A percentile compares a stretch with the other conserved stretches of the same genome.
Evolutionary conservation across 2,113 vertebrate species (phyloP).

Genomic region (Tragelaphus imberbis): DNA sequence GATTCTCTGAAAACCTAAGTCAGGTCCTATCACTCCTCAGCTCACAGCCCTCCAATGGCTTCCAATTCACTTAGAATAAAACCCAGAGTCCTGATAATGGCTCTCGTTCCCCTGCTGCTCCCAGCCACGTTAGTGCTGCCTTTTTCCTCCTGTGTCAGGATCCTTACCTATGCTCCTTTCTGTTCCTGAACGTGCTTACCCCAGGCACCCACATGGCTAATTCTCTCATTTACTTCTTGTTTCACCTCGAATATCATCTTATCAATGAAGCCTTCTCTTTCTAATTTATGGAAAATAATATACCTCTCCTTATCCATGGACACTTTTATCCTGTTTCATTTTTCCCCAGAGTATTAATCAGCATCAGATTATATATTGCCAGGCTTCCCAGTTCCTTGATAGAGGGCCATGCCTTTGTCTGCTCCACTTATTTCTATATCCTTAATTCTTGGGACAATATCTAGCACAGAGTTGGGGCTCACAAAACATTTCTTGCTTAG

Average conservation of each 20-base stretch:
- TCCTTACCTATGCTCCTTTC: rapidly evolving
- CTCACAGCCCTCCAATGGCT: neutral
- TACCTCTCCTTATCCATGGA: neutral
- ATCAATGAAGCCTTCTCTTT: neutral
- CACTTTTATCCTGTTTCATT: neutral
- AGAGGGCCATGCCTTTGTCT: neutral
- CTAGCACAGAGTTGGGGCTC: neutral
- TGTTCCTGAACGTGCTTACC: neutral
- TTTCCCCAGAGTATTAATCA: neutral
- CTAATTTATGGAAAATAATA: neutral
- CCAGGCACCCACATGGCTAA: neutral
- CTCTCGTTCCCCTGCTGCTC: neutral
- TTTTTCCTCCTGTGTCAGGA: neutral
- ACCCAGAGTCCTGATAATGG: neutral
- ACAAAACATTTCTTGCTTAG: neutral
- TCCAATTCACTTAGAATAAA: neutral
- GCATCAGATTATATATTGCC: neutral
- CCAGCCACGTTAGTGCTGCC: neutral
- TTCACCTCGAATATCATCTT: neutral
- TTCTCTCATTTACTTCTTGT: neutral
- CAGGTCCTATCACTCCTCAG: neutral
- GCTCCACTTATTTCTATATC: neutral
- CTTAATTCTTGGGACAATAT: neutral
- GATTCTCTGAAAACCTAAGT: neutral
- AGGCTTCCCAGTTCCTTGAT: neutral